Conservation (phyloP, 2,888 invertebrate genomes). For the Hypselothyrea guttata region DNA sequence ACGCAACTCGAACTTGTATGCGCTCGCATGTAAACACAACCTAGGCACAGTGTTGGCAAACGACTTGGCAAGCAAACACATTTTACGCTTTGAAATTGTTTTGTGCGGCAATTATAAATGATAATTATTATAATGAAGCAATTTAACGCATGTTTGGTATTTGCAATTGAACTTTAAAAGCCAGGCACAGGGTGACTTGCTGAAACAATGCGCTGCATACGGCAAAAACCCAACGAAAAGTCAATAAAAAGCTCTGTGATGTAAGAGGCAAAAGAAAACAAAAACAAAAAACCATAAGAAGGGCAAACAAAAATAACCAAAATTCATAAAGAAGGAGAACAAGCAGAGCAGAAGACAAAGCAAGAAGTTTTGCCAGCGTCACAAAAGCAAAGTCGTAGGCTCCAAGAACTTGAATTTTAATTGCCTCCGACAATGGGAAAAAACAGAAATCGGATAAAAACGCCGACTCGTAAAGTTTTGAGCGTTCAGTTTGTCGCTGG, state of each 20-base stretch:
- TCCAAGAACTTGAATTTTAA: constrained; percentile 23
- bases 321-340: constrained; percentile 14
- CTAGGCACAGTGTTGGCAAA: constrained; percentile 47
- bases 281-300: constrained; percentile 43
- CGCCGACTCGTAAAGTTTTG: constrained; percentile 52
- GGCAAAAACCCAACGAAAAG: constrained; percentile 11
- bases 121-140: constrained; percentile 21
- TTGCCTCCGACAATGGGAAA: constrained; percentile 42
- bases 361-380: constrained; percentile 3
- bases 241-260: constrained; percentile 27
- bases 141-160: constrained; percentile 29
- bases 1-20: too few species aligned
- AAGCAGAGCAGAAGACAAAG: constrained; percentile 28
- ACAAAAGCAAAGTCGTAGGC: constrained; percentile 41
- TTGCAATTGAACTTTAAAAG: constrained; percentile 29
- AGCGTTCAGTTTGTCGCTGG: constrained; percentile 53
- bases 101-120: not conserved
- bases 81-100: constrained; percentile 16
- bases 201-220: constrained; percentile 7
- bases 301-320: constrained; percentile 10
- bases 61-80: not conserved
- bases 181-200: constrained; percentile 20
- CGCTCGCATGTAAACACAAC: too few species aligned
- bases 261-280: constrained; percentile 16
- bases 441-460: constrained; percentile 42